A percentile compares a stretch with the other conserved stretches of the same genome.
These are phyloP conservation scores for Campoplex nolae DNA, from an alignment of 2,888 invertebrate genomes.

Conservation along the genomic window DNA sequence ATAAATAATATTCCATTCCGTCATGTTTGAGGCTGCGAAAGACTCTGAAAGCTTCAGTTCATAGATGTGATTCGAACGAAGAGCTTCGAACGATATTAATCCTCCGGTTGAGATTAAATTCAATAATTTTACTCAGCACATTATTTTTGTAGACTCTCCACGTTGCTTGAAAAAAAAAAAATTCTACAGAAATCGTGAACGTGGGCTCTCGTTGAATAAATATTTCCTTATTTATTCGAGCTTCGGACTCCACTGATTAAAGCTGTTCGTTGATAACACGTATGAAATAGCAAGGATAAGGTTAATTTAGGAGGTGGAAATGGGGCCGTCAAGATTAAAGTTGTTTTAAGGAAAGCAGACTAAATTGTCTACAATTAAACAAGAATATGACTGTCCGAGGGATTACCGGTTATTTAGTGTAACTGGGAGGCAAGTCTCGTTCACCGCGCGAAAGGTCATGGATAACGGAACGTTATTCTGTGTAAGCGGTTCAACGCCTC, in stretches of 20 bases:
- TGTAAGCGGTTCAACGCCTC: slow-evolving; percentile 55
- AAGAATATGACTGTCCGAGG: slow-evolving; percentile 13
- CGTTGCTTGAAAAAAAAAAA: background rate
- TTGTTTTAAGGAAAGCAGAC: background rate
- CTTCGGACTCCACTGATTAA: background rate
- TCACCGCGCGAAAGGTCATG: slow-evolving; percentile 51
- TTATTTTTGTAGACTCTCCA: background rate
- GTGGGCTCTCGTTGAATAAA: background rate
- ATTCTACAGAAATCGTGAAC: background rate
- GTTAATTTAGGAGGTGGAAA: background rate
- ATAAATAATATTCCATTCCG: too few relatives aligned
- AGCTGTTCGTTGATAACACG: background rate
- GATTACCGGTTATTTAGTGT: slow-evolving; percentile 10
- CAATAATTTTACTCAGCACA: too few relatives aligned
- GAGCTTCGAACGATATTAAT: background rate
- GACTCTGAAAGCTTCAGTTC: too few relatives aligned
- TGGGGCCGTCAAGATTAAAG: background rate
- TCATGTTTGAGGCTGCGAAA: too few relatives aligned
- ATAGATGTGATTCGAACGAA: too few relatives aligned
- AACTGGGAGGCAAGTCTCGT: slow-evolving; percentile 47
- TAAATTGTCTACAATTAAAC: slow-evolving; percentile 1
- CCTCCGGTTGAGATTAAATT: too few relatives aligned
- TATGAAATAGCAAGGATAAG: background rate
- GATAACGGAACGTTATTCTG: slow-evolving; percentile 56
- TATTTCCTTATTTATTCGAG: background rate